Percentiles rank a stretch among this genome's conserved stretches.
phyloP scores from a whole-genome alignment of 2,888 invertebrate species.

The Netelia virgata region DNA sequence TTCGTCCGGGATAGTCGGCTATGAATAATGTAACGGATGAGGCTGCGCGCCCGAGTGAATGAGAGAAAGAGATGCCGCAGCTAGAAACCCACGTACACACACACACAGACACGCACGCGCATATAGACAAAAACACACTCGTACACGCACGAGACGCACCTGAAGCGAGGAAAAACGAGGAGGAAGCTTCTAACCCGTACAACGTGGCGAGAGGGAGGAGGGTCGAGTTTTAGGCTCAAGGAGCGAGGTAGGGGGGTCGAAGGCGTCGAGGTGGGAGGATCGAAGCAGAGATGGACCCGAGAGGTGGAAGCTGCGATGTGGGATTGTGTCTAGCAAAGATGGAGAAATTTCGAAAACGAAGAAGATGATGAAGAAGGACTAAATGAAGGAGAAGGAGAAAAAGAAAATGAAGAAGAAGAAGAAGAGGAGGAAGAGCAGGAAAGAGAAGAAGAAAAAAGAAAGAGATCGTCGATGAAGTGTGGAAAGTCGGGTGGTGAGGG shows the following conservation, averaged over 20 bases:
- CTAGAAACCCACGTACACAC: slow-evolving; percentile 24
- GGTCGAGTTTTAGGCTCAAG: slow-evolving; percentile 13
- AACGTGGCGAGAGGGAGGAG: slow-evolving; percentile 13
- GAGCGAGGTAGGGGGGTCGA: neutral
- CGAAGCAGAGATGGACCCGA: no score
- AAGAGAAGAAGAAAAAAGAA: slow-evolving; percentile 34
- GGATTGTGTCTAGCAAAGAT: no score
- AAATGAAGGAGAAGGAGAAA: slow-evolving; percentile 41
- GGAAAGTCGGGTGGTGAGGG: slow-evolving; percentile 22
- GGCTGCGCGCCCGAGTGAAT: slow-evolving; percentile 60
- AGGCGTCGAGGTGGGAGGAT: no score
- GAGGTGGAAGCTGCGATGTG: no score
- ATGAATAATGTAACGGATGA: slow-evolving; percentile 70
- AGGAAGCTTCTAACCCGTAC: slow-evolving; percentile 32
- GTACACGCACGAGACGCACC: slow-evolving; percentile 42
- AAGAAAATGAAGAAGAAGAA: slow-evolving; percentile 12
- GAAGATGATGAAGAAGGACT: slow-evolving; percentile 8
- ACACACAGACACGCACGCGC: neutral
- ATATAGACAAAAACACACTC: neutral
- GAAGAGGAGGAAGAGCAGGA: slow-evolving; percentile 16
- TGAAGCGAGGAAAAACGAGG: slow-evolving; percentile 24
- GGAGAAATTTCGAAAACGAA: neutral
- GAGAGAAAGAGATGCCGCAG: slow-evolving; percentile 60
- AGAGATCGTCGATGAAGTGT: slow-evolving; percentile 49
- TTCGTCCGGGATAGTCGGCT: slow-evolving; percentile 52